Base-by-base conservation (phyloP, 2,113 vertebrate genomes). In the Hippopotamus amphibius region DNA sequence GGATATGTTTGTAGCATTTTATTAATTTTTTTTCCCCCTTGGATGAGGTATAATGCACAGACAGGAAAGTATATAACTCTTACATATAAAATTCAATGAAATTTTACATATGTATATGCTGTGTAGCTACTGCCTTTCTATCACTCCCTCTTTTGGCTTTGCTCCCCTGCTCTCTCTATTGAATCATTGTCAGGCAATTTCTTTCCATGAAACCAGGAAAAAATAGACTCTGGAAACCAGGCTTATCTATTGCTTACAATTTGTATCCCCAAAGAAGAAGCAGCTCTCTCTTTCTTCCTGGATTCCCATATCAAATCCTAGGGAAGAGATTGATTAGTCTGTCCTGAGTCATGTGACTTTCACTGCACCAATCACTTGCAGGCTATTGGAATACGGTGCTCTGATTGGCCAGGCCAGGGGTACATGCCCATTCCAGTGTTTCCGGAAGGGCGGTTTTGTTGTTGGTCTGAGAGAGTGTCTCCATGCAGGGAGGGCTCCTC, bases 401-500 rank as follows among this genome's bases (percentile, higher is more conserved):
- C 46, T 74, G 24, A 68, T 21, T 61, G 55, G 46, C 15, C 19
- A 37, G 37, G 59, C 8, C 21, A 72, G 28, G 3, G 8, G 33
- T 66, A 53, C 17, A 14, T 41, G 19, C 41, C 66, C 10, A 24
- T 7, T 19, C 43, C 33, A 59, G n/a, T 72, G n/a, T 81, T 93
- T 90, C 93, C 0, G 0, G 48, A 74, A 89, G 12, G 61, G 76
- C 0, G 3, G 24, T 37, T 57, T 33, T 50, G 30, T 26, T 80
- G 16, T 3, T 16, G 37, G 2, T 65, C 77, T 66, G 37, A 0
- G 0, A 0, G 3, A 41, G 15, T 1, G 2, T 41, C 50, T 74
- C 26, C 0, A 2, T 33, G 37, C 65, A 50, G 7, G 8, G 66
- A 79, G 55, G 5, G 50, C 68, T 43, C 28, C 43, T 21, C 6